Evolutionary conservation across 2,797 vertebrate genomes (phyloP).

Genomic region (Thunnus albacares): DNA sequence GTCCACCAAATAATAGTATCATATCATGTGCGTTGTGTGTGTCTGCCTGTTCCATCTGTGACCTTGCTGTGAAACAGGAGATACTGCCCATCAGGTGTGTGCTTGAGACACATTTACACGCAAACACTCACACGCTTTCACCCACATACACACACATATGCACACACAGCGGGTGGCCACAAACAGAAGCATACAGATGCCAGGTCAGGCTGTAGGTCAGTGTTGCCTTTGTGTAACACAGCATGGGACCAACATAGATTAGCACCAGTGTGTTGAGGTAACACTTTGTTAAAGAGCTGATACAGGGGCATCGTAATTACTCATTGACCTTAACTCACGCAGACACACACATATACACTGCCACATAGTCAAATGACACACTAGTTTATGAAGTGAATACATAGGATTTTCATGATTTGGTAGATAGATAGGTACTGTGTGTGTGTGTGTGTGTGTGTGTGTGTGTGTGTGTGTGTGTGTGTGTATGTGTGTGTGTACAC

Average conservation of each 20-base stretch:
- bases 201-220: slow-evolving; percentile 77
- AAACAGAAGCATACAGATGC: slow-evolving; percentile 78
- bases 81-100: slow-evolving; percentile 56
- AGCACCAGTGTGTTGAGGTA: slow-evolving; percentile 72
- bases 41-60: slow-evolving; percentile 39
- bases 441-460: too few species aligned
- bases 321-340: slow-evolving; percentile 63
- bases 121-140: slow-evolving; percentile 9
- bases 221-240: slow-evolving; percentile 72
- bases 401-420: too few species aligned
- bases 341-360: slow-evolving; percentile 8
- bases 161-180: slow-evolving; percentile 63
- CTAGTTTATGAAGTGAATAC: neutral
- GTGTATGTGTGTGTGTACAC: too few species aligned
- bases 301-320: slow-evolving; percentile 67
- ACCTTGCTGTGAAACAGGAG: slow-evolving; percentile 60
- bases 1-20: neutral
- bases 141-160: slow-evolving; percentile 9
- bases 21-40: neutral
- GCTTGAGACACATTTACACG: slow-evolving; percentile 17
- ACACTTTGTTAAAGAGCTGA: slow-evolving; percentile 66
- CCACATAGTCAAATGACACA: neutral
- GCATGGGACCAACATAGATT: slow-evolving; percentile 72
- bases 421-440: too few species aligned
- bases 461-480: too few species aligned